Conservation (phyloP, 2,797 vertebrate species). For the Tokudaia muenninki region DNA sequence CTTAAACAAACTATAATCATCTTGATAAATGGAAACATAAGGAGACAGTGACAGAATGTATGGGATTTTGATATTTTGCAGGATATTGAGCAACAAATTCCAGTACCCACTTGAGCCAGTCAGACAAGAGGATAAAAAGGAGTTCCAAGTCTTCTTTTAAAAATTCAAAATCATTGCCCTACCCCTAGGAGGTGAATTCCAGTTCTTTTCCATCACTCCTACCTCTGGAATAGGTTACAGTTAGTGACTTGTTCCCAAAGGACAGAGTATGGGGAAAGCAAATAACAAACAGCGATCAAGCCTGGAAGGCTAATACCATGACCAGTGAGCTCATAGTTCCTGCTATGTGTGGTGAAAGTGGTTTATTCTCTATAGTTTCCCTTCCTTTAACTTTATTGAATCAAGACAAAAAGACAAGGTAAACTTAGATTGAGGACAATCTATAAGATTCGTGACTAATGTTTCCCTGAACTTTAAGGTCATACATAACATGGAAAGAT, state of each 20-base stretch:
- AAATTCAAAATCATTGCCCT: neutral
- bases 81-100: slow-evolving; percentile 12
- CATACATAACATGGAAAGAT: neutral
- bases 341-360: neutral
- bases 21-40: slow-evolving; percentile 26
- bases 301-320: neutral
- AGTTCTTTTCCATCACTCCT: neutral
- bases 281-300: neutral
- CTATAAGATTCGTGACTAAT: neutral
- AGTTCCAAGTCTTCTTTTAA: slow-evolving; percentile 16
- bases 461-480: neutral
- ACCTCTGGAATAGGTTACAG: neutral
- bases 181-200: neutral
- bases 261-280: neutral
- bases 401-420: slow-evolving; percentile 1
- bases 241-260: neutral
- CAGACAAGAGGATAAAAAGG: neutral
- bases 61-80: neutral
- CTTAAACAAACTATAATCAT: slow-evolving; percentile 31
- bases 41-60: neutral
- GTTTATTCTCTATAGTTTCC: neutral
- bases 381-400: neutral
- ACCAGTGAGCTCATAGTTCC: neutral
- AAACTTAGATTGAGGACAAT: neutral
- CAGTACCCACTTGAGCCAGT: neutral